These are phyloP conservation scores for Tauraco hartlaubi DNA, from an alignment of 2,797 vertebrate species.

Conservation along the genomic window DNA sequence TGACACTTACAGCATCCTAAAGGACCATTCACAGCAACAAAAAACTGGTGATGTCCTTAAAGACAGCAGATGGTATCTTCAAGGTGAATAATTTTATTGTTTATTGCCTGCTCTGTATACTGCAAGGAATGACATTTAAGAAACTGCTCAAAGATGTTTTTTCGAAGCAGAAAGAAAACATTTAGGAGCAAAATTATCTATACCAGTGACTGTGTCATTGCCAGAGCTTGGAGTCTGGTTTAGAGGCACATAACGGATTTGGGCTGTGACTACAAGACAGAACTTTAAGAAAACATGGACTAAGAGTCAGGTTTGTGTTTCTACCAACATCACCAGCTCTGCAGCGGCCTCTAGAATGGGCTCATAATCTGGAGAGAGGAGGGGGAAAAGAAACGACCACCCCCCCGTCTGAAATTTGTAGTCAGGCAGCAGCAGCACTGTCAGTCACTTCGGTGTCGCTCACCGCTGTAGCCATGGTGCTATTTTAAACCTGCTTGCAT, in stretches of 20 bases:
- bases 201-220: conserved; percentile 38
- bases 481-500: neutral
- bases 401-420: neutral
- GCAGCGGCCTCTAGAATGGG: neutral
- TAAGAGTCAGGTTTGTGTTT: neutral
- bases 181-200: conserved; percentile 52
- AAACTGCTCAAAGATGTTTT: conserved; percentile 16
- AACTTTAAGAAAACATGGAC: neutral
- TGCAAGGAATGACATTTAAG: conserved; percentile 39
- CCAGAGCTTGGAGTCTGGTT: neutral
- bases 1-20: conserved; percentile 25
- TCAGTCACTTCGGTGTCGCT: neutral
- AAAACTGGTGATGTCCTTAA: conserved; percentile 48
- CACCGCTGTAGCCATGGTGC: fast-evolving
- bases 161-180: conserved; percentile 56
- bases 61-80: conserved; percentile 75
- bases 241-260: neutral
- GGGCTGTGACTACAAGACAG: neutral
- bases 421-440: neutral
- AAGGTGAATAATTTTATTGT: conserved; percentile 78
- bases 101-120: conserved; percentile 18
- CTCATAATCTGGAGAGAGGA: neutral
- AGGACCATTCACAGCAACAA: conserved; percentile 28
- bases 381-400: neutral
- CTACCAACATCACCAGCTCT: neutral